Base-by-base conservation (phyloP, 2,888 invertebrate genomes). In the Mesorhabditis belari region DNA sequence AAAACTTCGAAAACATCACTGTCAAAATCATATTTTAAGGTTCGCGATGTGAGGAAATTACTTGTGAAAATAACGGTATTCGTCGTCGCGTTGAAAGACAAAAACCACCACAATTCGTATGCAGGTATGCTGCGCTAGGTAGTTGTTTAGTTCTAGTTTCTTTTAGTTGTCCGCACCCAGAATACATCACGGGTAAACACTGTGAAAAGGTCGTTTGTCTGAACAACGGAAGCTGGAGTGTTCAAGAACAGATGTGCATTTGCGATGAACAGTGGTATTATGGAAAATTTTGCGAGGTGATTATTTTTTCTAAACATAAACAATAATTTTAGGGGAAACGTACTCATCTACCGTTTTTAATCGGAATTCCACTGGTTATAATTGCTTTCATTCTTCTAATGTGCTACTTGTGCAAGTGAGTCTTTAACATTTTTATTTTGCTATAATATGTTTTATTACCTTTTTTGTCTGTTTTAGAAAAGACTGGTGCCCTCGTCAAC, bases 151-250 rank as follows among this genome's bases (percentile, higher is more conserved):
- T n/a, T n/a, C n/a, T n/a, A n/a, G n/a, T n/a, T n/a, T n/a, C n/a
- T 35, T 66, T 59, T 54, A 75, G 74, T 58, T 79, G 79, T 57
- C 68, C 71, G 0, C 50, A 72, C 61, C 73, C 77, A 17, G 58
- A 63, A 5, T 75, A 65, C 55, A 75, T 79, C 26, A 57, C 66
- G 6, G 79, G 79, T 5, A 60, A 60, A 6, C 74, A 77, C 58
- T 79, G 79, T 58, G 74, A 79, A 56, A 62, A 60, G 12, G 61
- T 78, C 19, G 54, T 55, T 4, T 79, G 79, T 57, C 61, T 65
- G 49, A 69, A 77, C 55, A 62, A 65, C 5, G 78, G 74, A 17
- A 35, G 17, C 17, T 35, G 35, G 35, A 35, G 35, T 17, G 9
- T 6, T 17, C 9, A 35, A 17, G 17, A 12, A 17, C 9, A 17